These are phyloP conservation scores for Agrochola lota DNA, from an alignment of 2,888 invertebrate genomes.

Conservation along the genomic window DNA sequence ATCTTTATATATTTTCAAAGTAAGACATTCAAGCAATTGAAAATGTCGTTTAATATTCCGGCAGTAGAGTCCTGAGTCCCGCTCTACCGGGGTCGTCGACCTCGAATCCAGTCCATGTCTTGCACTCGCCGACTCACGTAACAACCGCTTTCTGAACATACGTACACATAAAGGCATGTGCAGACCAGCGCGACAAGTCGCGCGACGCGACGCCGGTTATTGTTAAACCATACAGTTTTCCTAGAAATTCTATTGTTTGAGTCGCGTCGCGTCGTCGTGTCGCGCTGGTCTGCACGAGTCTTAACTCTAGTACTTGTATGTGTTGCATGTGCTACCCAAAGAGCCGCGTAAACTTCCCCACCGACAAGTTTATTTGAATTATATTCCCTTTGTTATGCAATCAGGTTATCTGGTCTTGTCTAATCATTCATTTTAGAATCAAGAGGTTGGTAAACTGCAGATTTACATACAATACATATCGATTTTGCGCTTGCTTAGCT, in stretches of 20 bases:
- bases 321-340: slow-evolving; percentile 55
- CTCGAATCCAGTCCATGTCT: slow-evolving; percentile 89
- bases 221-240: no score
- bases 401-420: slow-evolving; percentile 20
- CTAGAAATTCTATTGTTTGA: no score
- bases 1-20: slow-evolving; percentile 40
- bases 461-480: slow-evolving; percentile 59
- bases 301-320: slow-evolving; percentile 67
- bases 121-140: slow-evolving; percentile 87
- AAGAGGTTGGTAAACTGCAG: slow-evolving; percentile 27
- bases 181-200: no score
- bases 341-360: slow-evolving; percentile 51
- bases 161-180: no score
- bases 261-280: no score
- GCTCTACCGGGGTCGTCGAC: slow-evolving; percentile 85
- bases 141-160: slow-evolving; percentile 85
- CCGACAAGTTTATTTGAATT: slow-evolving; percentile 40
- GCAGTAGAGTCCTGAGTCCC: slow-evolving; percentile 88
- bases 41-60: slow-evolving; percentile 82
- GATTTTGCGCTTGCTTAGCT: slow-evolving; percentile 38
- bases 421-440: slow-evolving; percentile 20
- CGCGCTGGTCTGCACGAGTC: no score
- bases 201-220: no score
- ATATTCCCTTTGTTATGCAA: slow-evolving; percentile 27
- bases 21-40: slow-evolving; percentile 62